Percentiles rank a stretch among this genome's conserved stretches.
These are phyloP conservation scores for Stomatorhinus walkeri DNA, from an alignment of 2,797 vertebrate genomes.

Conservation along the genomic window DNA sequence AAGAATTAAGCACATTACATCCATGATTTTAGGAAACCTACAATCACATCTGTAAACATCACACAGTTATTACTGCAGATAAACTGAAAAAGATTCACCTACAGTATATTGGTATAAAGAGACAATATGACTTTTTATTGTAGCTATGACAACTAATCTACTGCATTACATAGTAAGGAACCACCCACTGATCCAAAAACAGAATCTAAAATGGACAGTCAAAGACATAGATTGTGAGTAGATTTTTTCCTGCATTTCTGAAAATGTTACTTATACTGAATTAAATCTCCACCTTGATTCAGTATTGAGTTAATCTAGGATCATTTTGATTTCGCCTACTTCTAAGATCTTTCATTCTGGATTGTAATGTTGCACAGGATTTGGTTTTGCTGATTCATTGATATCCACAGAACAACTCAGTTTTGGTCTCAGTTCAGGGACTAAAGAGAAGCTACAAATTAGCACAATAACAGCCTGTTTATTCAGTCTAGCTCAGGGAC, in stretches of 20 bases:
- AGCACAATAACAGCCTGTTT: background rate
- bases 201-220: background rate
- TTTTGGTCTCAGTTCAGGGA: background rate
- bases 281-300: background rate
- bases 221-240: background rate
- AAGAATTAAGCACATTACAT: background rate
- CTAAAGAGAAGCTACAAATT: background rate
- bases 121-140: background rate
- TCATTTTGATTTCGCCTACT: background rate
- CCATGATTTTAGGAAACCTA: background rate
- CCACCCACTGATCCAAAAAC: background rate
- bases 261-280: background rate
- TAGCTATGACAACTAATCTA: background rate
- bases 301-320: background rate
- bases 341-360: background rate
- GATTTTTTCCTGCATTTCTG: background rate
- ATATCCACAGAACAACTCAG: background rate
- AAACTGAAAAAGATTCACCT: background rate
- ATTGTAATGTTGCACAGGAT: background rate
- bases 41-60: background rate
- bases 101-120: background rate
- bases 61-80: background rate
- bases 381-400: background rate
- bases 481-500: background rate
- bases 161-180: background rate